Evolutionary conservation across 2,888 invertebrate species (phyloP), one percentile per base, ranked within the genome.

Genomic region (Rotaria sp.): DNA sequence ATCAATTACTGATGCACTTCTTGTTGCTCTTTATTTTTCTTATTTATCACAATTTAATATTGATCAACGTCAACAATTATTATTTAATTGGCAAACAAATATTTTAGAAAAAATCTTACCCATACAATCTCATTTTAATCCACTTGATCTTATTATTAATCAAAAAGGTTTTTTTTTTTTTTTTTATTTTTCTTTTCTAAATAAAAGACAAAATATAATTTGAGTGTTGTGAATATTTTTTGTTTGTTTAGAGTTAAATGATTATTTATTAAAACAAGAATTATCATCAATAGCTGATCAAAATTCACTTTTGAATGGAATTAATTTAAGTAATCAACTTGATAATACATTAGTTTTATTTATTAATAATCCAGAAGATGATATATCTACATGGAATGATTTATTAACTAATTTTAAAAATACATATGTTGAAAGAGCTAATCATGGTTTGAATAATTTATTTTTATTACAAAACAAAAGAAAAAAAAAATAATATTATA

Each of bases 1-100:
- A 89, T 85, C 90, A 90, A 88, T 89, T 89, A 88, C 90, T 90
- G 86, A 86, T 84, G 85, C 85, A 18, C 35, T 86, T 48, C 21
- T 85, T 26, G 57, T 52, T 18, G 11, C 86, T 45, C 52, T 74
- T 52, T 84, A 55, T 41, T 48, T 86, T 18, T 85, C 55, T 75
- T 86, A 86, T 74, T 38, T 59, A 24, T 85, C 48, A 24, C 55
- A 59, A 35, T 84, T 86, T 35, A 85, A 85, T 59, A 18, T n/a
- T 30, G 57, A 75, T 30, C 80, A 30, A 45, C 75, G 86, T 5
- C 4, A n/a, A 13, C 5, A 52, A 55, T 52, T 86, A 24, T 57
- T 85, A 52, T 4, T n/a, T 8, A 38, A 85, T 5, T 86, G 86
- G 86, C 10, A 80, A n/a, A 80, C 26, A 45, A 80, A 45, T n/a